Conservation (phyloP, 2,113 vertebrate species). For the Rhinolophus ferrumequinum region DNA sequence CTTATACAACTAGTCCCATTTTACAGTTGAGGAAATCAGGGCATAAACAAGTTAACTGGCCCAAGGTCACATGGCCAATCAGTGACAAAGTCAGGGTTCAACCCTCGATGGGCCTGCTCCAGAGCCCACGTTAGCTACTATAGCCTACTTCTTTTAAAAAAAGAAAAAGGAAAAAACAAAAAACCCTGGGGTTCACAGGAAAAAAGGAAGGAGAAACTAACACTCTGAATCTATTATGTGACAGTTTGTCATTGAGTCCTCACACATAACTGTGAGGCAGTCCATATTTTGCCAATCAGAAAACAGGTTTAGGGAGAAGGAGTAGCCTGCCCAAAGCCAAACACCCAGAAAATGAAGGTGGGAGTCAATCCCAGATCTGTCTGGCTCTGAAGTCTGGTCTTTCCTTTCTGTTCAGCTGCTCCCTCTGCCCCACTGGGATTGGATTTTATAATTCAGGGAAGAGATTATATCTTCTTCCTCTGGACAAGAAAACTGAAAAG, state of each 20-base stretch:
- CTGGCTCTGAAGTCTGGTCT: background rate
- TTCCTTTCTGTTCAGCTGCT: background rate
- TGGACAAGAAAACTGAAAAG: constrained; percentile 21
- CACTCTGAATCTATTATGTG: background rate
- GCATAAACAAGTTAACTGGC: background rate
- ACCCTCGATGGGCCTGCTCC: background rate
- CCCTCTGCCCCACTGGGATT: background rate
- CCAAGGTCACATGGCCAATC: background rate
- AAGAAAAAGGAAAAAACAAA: background rate
- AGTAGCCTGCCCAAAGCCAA: background rate
- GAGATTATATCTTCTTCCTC: background rate
- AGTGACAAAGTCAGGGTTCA: background rate
- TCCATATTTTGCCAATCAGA: background rate
- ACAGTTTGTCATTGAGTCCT: background rate
- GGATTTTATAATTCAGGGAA: background rate
- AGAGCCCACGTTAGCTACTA: background rate
- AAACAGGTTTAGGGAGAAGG: background rate
- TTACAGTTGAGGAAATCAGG: constrained; percentile 27
- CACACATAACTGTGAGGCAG: background rate
- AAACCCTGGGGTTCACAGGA: background rate
- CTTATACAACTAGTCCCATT: constrained; percentile 25
- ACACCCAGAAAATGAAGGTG: background rate
- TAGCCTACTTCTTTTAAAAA: background rate
- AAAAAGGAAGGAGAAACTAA: background rate
- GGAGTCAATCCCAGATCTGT: background rate